Base-by-base conservation (phyloP, 2,888 invertebrate species). In the Zaprionus obscuricornis region DNA sequence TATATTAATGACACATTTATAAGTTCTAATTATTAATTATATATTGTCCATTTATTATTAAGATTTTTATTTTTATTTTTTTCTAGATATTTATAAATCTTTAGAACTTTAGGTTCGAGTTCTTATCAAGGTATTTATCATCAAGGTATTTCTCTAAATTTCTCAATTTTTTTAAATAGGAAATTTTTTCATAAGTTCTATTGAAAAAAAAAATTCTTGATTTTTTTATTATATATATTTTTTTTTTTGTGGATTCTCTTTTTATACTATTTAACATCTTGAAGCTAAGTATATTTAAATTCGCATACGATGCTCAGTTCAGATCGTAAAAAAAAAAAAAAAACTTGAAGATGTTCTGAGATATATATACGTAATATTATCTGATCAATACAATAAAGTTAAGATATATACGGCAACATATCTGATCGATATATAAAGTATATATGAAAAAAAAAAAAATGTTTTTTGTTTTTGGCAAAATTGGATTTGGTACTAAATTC, bases 401-500 rank as follows among this genome's bases (percentile, higher is more conserved):
- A n/a, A n/a, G n/a, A n/a, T n/a, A n/a, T n/a, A n/a, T n/a, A n/a
- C n/a, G n/a, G n/a, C n/a, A n/a, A n/a, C n/a, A n/a, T n/a, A n/a
- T n/a, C n/a, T n/a, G n/a, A n/a, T n/a, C n/a, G 7, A 39, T 47
- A 50, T 18, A 58, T 14, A 37, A 34, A 55, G 13, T 64, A 51
- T 49, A 54, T 45, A 60, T 57, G 58, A 82, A 85, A 78, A 82
- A 78, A n/a, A n/a, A n/a, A n/a, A n/a, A n/a, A n/a, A n/a, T n/a
- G n/a, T n/a, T n/a, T n/a, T n/a, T n/a, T n/a, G n/a, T 78, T 77
- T 78, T 78, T 78, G 78, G 78, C 78, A 78, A 78, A 83, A 67
- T 85, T 82, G 78, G 78, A 74, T 77, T n/a, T 77, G 66, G 46
- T 77, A 45, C 60, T 74, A 74, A 1, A 6, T 26, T 46, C 74